phyloP scores from a whole-genome alignment of 2,113 vertebrate species.

The Catharus minimus region DNA sequence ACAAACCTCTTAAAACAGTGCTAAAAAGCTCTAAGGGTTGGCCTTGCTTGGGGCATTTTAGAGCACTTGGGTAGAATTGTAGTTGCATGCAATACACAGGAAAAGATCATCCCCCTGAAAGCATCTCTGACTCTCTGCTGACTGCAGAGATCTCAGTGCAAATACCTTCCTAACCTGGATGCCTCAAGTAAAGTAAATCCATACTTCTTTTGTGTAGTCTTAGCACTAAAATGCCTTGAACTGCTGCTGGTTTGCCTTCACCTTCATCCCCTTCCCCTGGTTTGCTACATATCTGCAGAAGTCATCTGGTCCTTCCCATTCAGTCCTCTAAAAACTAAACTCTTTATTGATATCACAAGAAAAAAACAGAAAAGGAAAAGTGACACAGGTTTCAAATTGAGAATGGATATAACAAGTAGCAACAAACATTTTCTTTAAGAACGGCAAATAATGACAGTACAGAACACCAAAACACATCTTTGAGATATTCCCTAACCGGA shows the following conservation, averaged over 20 bases:
- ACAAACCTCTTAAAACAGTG: accelerated
- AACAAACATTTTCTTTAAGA: slow-evolving; percentile 55
- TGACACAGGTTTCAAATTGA: slow-evolving; percentile 1
- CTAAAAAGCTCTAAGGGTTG: background rate
- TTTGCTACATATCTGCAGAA: background rate
- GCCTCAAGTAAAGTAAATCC: background rate
- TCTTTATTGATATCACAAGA: background rate
- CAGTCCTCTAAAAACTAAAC: background rate
- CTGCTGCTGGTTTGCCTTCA: background rate
- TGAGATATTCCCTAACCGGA: slow-evolving; percentile 55
- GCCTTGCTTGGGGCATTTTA: background rate
- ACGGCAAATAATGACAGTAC: slow-evolving; percentile 40
- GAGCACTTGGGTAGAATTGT: background rate
- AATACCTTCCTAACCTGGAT: background rate
- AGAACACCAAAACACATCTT: slow-evolving; percentile 57
- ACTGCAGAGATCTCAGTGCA: background rate
- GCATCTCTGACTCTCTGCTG: background rate
- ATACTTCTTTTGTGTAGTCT: background rate
- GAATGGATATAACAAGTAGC: slow-evolving; percentile 28
- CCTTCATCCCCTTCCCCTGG: background rate
- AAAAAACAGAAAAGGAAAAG: background rate
- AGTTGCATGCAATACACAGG: background rate
- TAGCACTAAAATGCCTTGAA: background rate
- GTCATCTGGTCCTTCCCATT: background rate
- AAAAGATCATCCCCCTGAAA: background rate